Conservation (phyloP, 53 echinoderm and acorn worm genomes). For the Crossaster papposus region DNA sequence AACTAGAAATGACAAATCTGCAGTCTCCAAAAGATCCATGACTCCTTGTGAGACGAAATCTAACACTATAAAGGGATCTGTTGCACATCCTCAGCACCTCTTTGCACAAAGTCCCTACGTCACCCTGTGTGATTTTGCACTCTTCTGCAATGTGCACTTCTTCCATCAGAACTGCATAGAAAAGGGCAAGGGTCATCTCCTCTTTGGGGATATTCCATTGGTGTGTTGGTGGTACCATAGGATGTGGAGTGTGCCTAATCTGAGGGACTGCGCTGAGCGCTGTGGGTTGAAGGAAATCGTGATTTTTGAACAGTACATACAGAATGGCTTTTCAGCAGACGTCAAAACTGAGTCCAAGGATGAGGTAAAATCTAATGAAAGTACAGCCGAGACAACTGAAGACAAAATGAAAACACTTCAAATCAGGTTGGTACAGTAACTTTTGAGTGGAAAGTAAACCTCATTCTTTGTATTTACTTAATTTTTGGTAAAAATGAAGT, state of each 20-base stretch:
- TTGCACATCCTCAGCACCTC: conserved; percentile 54
- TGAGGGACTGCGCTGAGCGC: conserved; percentile 61
- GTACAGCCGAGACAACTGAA: conserved; percentile 4
- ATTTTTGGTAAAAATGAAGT: neutral
- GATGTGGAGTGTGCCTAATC: conserved; percentile 75
- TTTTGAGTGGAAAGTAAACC: neutral
- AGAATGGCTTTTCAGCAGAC: neutral
- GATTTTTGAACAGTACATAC: neutral
- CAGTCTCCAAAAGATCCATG: neutral
- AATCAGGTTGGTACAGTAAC: conserved; percentile 39
- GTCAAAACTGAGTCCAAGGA: neutral
- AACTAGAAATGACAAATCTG: neutral
- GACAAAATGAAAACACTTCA: conserved; percentile 19
- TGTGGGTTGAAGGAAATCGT: conserved; percentile 66
- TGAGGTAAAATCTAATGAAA: neutral
- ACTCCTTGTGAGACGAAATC: neutral
- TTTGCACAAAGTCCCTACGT: conserved; percentile 76
- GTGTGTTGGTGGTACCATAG: conserved; percentile 76
- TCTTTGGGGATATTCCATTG: conserved; percentile 57
- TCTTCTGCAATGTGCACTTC: conserved; percentile 79
- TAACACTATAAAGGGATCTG: neutral
- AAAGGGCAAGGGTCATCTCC: conserved; percentile 27
- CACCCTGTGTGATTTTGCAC: conserved; percentile 80
- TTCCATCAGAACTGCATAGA: conserved; percentile 27
- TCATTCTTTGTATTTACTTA: too few relatives aligned